Percentiles rank a stretch among this genome's conserved stretches.
Conservation (phyloP, 2,797 vertebrate species). For the Rhinichthys osculus region DNA sequence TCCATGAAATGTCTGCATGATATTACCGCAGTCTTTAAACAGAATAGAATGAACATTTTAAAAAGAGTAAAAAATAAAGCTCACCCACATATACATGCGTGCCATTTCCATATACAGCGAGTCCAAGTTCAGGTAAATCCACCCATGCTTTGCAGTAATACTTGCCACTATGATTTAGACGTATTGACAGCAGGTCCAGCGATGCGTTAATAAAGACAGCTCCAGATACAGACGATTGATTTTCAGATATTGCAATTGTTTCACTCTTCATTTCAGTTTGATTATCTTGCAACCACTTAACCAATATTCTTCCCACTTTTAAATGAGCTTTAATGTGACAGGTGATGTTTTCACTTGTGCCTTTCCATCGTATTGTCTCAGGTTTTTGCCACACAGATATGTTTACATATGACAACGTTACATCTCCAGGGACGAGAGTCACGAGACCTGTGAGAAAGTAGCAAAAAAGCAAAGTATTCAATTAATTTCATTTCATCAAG, state of each 20-base stretch:
- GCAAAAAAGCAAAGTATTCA: not conserved
- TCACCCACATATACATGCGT: slow-evolving; percentile 46
- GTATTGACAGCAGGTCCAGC: slow-evolving; percentile 1
- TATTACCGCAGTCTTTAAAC: not conserved
- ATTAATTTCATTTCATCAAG: not conserved
- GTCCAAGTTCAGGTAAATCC: rapidly evolving
- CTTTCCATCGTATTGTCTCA: not conserved
- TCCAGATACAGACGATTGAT: not conserved
- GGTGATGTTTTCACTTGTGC: slow-evolving; percentile 28
- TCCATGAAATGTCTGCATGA: not conserved
- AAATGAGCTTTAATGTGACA: slow-evolving; percentile 36
- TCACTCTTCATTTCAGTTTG: rapidly evolving
- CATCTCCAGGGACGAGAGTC: not conserved
- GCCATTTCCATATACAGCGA: not conserved
- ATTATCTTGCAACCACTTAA: slow-evolving; percentile 32
- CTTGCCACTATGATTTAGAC: not conserved
- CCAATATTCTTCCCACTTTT: rapidly evolving
- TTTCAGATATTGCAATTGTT: rapidly evolving
- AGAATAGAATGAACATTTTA: not conserved
- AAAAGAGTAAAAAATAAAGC: not conserved
- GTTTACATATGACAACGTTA: rapidly evolving
- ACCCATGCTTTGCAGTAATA: slow-evolving; percentile 41
- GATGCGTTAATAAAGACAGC: not conserved
- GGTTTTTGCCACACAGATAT: slow-evolving; percentile 49
- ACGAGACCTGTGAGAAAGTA: slow-evolving; percentile 3